Conservation (phyloP, 1,140 invertebrate genomes). For the Hydropsyche tenuis region DNA sequence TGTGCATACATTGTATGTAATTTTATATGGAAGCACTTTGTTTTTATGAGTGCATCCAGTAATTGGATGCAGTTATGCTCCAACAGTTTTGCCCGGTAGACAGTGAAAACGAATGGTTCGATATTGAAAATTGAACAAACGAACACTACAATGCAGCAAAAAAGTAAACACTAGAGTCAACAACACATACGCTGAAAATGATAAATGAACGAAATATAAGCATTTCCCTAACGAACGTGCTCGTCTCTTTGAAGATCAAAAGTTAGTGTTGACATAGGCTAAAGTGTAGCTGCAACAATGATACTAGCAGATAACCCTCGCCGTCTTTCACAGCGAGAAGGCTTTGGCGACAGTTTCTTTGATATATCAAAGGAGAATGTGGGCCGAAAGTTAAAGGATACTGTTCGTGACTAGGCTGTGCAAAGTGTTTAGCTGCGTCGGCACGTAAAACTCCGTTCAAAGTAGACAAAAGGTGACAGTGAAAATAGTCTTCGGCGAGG, state of each 20-base stretch:
- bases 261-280: neutral
- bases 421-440: neutral
- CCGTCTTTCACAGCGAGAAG: neutral
- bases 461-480: too few relatives aligned
- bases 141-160: too few relatives aligned
- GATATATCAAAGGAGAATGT: slow-evolving; percentile 16
- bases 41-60: too few relatives aligned
- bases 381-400: neutral
- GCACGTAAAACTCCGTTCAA: neutral
- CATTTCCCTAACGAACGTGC: neutral
- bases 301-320: neutral
- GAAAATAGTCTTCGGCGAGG: too few relatives aligned
- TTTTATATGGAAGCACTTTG: too few relatives aligned
- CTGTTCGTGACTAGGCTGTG: neutral
- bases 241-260: neutral
- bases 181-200: too few relatives aligned
- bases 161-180: too few relatives aligned
- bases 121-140: too few relatives aligned
- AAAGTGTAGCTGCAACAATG: neutral
- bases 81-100: too few relatives aligned
- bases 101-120: too few relatives aligned
- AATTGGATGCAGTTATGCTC: too few relatives aligned
- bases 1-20: too few relatives aligned
- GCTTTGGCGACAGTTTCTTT: slow-evolving; percentile 2
- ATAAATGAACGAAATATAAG: neutral